Conservation (phyloP, 2,797 vertebrate species). For the Poecilia velifera region DNA sequence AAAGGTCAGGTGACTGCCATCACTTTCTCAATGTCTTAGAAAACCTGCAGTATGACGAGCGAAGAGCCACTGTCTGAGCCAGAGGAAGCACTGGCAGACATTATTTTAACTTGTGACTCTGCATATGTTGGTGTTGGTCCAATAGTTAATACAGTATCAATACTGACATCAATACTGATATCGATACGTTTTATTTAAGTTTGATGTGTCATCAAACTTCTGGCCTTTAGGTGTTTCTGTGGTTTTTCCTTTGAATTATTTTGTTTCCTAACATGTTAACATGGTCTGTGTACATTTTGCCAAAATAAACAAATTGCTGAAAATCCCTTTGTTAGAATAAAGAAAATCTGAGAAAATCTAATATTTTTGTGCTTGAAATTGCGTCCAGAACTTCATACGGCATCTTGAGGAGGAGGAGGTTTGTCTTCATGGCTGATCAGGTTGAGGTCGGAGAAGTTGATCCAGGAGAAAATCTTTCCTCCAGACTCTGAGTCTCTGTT, state of each 20-base stretch:
- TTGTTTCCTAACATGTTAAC: too few species aligned
- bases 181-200: too few species aligned
- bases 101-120: too few species aligned
- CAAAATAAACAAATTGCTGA: too few species aligned
- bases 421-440: conserved; percentile 29
- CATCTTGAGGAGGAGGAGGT: not conserved
- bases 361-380: not conserved
- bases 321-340: not conserved
- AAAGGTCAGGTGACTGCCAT: not conserved
- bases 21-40: not conserved
- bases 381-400: not conserved
- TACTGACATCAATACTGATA: too few species aligned
- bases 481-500: conserved; percentile 45
- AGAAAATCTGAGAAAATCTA: not conserved
- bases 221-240: too few species aligned
- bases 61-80: not conserved
- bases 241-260: too few species aligned
- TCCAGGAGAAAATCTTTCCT: conserved; percentile 28
- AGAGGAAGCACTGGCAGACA: not conserved
- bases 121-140: too few species aligned
- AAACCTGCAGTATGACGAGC: not conserved
- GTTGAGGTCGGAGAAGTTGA: conserved; percentile 26
- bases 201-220: too few species aligned
- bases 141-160: too few species aligned
- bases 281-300: too few species aligned